Evolutionary conservation across 1,140 invertebrate genomes (phyloP), one percentile per base, ranked within the genome.

Genomic region (Lethrus apterus): DNA sequence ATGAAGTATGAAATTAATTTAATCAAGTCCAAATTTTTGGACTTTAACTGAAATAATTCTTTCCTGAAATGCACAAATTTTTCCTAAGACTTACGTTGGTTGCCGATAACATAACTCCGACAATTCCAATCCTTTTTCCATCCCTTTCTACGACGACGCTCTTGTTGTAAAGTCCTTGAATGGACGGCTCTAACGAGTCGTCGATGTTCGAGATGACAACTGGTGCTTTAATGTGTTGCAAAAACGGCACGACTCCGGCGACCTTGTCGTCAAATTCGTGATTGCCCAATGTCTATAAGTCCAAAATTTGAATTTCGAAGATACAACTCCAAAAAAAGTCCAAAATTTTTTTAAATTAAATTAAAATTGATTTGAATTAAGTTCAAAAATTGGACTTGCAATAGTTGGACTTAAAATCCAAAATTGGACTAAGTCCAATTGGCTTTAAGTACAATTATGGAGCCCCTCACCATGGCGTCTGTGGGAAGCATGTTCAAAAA

Each of bases 181-280:
- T 62, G 8, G 65, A 65, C 0, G 83, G 81, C 57, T 87, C 84
- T 8, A 74, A 61, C 1, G 68, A 70, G 1, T 74, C 74, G 56
- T 89, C 80, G 32, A 90, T 81, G 56, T 91, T 91, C 33, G 80
- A 75, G 2, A 79, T 80, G 2, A 90, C 58, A 56, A 89, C 74
- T 0, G 78, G 76, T 0, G 77, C 73, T 2, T 77, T 63, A 4
- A 85, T 58, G 5, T 63, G 66, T 51, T 76, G 55, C 8, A 90
- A 51, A 60, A 87, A 89, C 0, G 83, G 81, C 1, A 84, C 70
- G 0, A 89, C 56, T 0, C 84, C 86, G 1, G 48, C 29, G 23
- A 54, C 68, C 0, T 77, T 78, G 52, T 86, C 74, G 58, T 92
- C 88, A 61, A 92, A 93, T 59, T 92, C 88, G 56, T 93, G 88